Base-by-base conservation (phyloP, 2,797 vertebrate species). In the Cossypha heuglini region DNA sequence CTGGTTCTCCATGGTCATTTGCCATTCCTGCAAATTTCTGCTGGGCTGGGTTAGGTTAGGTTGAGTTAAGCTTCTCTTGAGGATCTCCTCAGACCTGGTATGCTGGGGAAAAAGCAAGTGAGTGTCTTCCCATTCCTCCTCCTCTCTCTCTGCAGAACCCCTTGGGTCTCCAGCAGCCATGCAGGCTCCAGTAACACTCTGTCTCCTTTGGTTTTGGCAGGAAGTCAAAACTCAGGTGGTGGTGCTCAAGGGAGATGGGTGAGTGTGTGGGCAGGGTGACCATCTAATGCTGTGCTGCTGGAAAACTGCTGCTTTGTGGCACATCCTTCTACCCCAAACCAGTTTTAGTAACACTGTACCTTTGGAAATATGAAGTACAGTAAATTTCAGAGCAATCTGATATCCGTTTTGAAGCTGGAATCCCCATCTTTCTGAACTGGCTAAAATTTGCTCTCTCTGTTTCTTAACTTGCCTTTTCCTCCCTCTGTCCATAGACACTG, bases 201-300 rank as follows among this genome's bases (percentile, higher is more conserved):
- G 87, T 88, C 67, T 89, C 81, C 51, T 11, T 43, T 42, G 9
- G 33, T 63, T 78, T 87, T 88, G 81, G 75, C 67, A 94, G 63
- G 4, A 46, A 79, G 35, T 43, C 21, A 76, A 20, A 61, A 22
- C 7, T 18, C 19, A 24, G 55, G 37, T 76, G 73, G 17, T 57
- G 58, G 45, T 72, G 86, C 52, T 86, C 2, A 10, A 54, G 81
- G 38, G 71, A 81, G 54, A 45, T 72, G 81, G n/a, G 5, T 38
- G 33, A 16, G 12, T 0, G 7, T 35, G 69, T 78, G 77, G 48
- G 63, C 43, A 85, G 49, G 28, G 51, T 62, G 82, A 28, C 37
- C 10, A 5, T 61, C 62, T 54, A 54, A 26, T 29, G 77, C 49
- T 52, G 48, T 35, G 29, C 40, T 22, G 31, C 31, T 89, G 86